Base-by-base conservation (phyloP, 2,113 vertebrate genomes). In the Pavo muticus region DNA sequence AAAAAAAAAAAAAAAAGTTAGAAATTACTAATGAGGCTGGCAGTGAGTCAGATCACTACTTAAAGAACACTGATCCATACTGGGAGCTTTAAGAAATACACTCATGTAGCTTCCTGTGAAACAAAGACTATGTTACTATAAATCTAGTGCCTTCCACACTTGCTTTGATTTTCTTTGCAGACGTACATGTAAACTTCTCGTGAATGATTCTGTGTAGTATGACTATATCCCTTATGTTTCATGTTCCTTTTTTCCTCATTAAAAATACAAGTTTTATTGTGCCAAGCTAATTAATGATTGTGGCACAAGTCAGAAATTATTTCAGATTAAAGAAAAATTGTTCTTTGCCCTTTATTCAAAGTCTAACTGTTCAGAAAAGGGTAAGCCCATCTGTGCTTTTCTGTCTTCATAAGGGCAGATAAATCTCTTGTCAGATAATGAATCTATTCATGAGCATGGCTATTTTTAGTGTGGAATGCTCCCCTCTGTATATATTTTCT, bases 11-110 rank as follows among this genome's bases (percentile, higher is more conserved):
- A 90, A 91, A 42, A 68, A 87, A 87, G 65, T 88, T 75, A 52
- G 70, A 86, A 88, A 84, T 86, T 74, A 20, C 69, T 87, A 81
- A 91, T 70, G 85, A 93, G 70, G 24, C 54, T 75, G 70, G 54
- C 50, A 82, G 35, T 84, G 65, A 65, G 44, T 81, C 56, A 92
- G n/a, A 70, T 92, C n/a, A 48, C 35, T 84, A 29, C 76, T 69
- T 65, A 32, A 11, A 63, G 64, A 88, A 44, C 35, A 45, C 3
- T 21, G 32, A 76, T 91, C 50, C 21, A 21, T 77, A 63, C 35
- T 19, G 57, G 88, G 19, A 63, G 24, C 47, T 77, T 40, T 48
- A 13, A 71, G 37, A 67, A 84, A 40, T 40, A 39, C 11, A 37
- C 6, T 60, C 47, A 48, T 25, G 78, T 94, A 60, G 32, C 48